These are phyloP conservation scores for Typhlichthys eigenmanni DNA, from an alignment of 2,797 vertebrate genomes.

Conservation along the genomic window DNA sequence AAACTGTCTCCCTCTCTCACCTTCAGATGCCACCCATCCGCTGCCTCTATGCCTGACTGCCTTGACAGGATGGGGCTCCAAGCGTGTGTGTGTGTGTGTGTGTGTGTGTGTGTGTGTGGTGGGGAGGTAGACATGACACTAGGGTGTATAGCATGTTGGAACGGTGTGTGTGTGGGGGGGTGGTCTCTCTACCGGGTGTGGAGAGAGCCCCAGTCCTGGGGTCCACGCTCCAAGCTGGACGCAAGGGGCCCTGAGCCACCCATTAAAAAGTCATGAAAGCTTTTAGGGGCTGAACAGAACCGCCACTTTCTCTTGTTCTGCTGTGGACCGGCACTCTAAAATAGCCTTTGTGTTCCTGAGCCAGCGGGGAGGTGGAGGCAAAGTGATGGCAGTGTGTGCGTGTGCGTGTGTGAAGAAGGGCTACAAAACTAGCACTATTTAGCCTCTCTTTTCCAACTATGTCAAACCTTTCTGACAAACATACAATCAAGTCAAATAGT, in stretches of 20 bases:
- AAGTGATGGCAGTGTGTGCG: constrained; percentile 22
- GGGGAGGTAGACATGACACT: constrained; percentile 13
- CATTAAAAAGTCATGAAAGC: constrained; percentile 85
- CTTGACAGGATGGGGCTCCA: constrained; percentile 65
- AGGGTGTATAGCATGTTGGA: constrained; percentile 6
- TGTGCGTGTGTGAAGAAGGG: neutral
- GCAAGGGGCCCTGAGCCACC: constrained; percentile 69
- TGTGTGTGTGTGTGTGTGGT: neutral
- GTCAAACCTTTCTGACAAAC: no score
- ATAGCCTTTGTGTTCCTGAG: constrained; percentile 82
- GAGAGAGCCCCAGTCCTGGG: constrained; percentile 49
- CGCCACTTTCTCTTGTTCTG: constrained; percentile 53
- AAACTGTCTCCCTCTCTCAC: constrained; percentile 41
- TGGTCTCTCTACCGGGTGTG: constrained; percentile 65
- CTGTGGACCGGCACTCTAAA: constrained; percentile 76
- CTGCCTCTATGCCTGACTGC: constrained; percentile 69
- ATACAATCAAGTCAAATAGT: no score
- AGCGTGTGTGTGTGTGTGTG: constrained; percentile 15
- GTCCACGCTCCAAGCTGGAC: constrained; percentile 70
- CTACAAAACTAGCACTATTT: no score
- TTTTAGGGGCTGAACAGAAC: constrained; percentile 73
- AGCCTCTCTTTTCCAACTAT: no score
- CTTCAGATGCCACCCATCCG: constrained; percentile 65
- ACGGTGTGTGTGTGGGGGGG: constrained; percentile 24
- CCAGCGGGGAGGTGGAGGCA: constrained; percentile 43